A percentile compares a stretch with the other conserved stretches of the same genome.
phyloP scores from a whole-genome alignment of 2,888 invertebrate species.

The Dynastes tityus region DNA sequence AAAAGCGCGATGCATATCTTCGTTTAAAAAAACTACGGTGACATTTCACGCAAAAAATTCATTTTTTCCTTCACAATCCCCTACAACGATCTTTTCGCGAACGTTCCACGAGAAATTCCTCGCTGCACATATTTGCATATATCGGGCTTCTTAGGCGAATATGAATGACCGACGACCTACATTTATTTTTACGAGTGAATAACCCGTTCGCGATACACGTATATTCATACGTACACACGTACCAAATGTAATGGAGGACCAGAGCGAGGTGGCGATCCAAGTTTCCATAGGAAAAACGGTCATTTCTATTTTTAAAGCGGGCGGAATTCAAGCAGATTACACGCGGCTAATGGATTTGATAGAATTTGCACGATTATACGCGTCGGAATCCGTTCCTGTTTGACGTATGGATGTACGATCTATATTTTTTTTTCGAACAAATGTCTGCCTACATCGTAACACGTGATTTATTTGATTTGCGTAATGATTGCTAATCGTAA shows the following conservation, averaged over 20 bases:
- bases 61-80: too few species aligned
- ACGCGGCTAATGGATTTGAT: constrained; percentile 35
- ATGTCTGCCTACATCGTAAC: neutral
- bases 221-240: neutral
- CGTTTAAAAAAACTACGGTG: too few species aligned
- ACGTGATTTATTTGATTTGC: neutral
- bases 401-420: neutral
- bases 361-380: constrained; percentile 12
- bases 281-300: constrained; percentile 29
- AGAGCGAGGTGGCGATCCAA: neutral
- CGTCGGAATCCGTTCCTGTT: neutral
- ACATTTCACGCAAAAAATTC: too few species aligned
- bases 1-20: too few species aligned
- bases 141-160: constrained; percentile 13
- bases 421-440: constrained; percentile 1
- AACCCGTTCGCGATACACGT: neutral
- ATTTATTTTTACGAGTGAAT: constrained; percentile 35
- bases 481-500: neutral
- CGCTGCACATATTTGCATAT: neutral
- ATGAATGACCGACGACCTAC: constrained; percentile 38
- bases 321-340: constrained; percentile 25
- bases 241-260: neutral
- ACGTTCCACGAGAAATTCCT: too few species aligned
- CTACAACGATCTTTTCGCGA: too few species aligned
- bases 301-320: constrained; percentile 39